Base-by-base conservation (phyloP, 2,888 invertebrate genomes). In the Zeuzera pyrina region DNA sequence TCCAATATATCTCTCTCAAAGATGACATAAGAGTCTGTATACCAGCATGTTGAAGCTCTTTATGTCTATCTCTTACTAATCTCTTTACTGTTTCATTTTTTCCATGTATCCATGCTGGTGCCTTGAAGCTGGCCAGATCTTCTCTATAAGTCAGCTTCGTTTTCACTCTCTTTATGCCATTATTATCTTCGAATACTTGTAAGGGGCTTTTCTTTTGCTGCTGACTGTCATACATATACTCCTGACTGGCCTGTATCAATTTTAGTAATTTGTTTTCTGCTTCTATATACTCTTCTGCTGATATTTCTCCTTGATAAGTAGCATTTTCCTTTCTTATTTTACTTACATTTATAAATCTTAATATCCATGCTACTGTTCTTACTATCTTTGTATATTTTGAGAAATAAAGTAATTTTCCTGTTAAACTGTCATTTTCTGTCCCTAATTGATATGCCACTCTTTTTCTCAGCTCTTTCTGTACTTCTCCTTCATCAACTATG, bases 1-100 rank as follows among this genome's bases (percentile, higher is more conserved):
- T 37, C 37, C 37, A 34, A 16, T 15, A 37, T 2, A 11, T 3
- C 19, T 34, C 12, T n/a, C 30, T 22, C 3, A 37, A 6, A n/a
- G 31, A 15, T 13, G 7, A 6, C 7, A 34, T 19, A 2, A 34
- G 21, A 4, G 21, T 34, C n/a, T 29, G 29, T 2, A 12, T 15
- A 3, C 37, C 37, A n/a, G 34, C 34, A 10, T 37, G 37, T 2
- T 29, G 15, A 5, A 31, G 3, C 3, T 15, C n/a, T 2, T 2
- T 16, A 12, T 37, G 37, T 10, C 25, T 19, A 8, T 23, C 12
- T 13, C 2, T 2, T 8, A 34, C 31, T 1, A 37, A 15, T 8
- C 34, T 28, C 11, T 31, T 6, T 2, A 37, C 26, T 3, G 34
- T 34, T 2, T 12, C 7, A 15, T 33, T 13, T n/a, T 4, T 10